These are phyloP conservation scores for Chaenodraco wilsoni DNA, from an alignment of 2,797 vertebrate genomes.

Conservation along the genomic window DNA sequence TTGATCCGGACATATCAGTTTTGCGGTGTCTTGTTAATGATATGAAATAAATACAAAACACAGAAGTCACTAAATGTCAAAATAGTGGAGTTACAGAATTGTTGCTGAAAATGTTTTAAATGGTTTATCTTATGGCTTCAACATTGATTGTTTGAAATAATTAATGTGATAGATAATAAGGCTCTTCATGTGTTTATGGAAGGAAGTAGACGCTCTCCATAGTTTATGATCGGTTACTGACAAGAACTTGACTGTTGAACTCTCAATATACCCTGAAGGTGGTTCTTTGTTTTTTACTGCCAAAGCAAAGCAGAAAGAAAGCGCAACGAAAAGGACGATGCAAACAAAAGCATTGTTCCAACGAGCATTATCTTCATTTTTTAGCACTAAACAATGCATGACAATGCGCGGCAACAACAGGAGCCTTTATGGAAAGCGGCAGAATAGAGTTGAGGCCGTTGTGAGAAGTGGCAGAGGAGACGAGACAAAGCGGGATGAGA, in stretches of 20 bases:
- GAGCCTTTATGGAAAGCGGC: conserved; percentile 59
- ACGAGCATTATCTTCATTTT: conserved; percentile 72
- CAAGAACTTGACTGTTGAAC: conserved; percentile 48
- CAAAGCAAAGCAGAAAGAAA: conserved; percentile 25
- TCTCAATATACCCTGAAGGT: conserved; percentile 28
- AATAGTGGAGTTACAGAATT: neutral
- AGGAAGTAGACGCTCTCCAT: neutral
- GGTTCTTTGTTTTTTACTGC: conserved; percentile 12
- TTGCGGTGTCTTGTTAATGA: neutral
- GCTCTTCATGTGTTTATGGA: neutral
- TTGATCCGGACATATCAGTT: neutral
- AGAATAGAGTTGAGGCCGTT: conserved; percentile 73
- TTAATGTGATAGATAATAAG: neutral
- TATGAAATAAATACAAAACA: neutral
- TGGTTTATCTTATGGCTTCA: neutral
- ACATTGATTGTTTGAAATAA: neutral
- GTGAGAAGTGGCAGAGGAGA: conserved; percentile 70
- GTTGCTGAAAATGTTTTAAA: neutral
- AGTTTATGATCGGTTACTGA: conserved; percentile 21
- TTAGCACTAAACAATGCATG: conserved; percentile 65
- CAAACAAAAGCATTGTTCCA: conserved; percentile 67
- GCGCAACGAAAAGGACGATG: conserved; percentile 36
- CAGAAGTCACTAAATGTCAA: neutral
- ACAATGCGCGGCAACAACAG: conserved; percentile 75
- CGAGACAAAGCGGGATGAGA: conserved; percentile 75